A percentile compares a stretch with the other conserved stretches of the same genome.
Evolutionary conservation across 53 echinoderm and acorn worm genomes (phyloP).

Genomic region (Holothuria leucospilota): DNA sequence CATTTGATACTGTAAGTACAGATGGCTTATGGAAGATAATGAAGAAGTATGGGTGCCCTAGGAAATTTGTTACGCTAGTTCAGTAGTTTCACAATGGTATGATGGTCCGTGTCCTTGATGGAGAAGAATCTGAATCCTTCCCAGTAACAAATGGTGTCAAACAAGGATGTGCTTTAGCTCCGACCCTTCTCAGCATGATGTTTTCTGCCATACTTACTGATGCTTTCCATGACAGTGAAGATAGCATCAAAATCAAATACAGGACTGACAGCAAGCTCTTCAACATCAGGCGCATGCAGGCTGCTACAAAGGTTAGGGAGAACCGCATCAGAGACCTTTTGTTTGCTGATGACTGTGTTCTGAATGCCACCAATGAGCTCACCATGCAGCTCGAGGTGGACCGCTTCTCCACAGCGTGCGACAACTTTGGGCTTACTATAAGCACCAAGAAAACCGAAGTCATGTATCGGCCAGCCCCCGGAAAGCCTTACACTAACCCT

Average conservation of each 20-base stretch:
- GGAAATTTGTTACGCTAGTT: slow-evolving; percentile 41
- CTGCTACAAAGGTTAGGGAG: background rate
- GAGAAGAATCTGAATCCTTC: slow-evolving; percentile 36
- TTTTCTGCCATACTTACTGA: slow-evolving; percentile 22
- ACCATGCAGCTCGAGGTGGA: slow-evolving; percentile 11
- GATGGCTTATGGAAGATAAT: slow-evolving; percentile 64
- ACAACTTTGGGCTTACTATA: too few relatives aligned
- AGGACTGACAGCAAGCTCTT: slow-evolving; percentile 3
- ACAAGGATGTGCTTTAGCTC: slow-evolving; percentile 31
- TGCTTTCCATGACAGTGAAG: background rate
- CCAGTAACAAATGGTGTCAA: slow-evolving; percentile 51
- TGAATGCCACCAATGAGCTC: background rate
- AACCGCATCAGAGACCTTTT: background rate
- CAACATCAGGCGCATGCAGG: background rate
- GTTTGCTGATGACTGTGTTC: too few relatives aligned
- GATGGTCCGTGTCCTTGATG: slow-evolving; percentile 34
- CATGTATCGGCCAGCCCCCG: slow-evolving; percentile 2
- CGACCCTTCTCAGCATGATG: slow-evolving; percentile 39
- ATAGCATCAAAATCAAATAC: background rate
- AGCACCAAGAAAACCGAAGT: too few relatives aligned
- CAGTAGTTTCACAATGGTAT: slow-evolving; percentile 49
- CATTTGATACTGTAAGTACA: slow-evolving; percentile 48
- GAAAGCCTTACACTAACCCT: background rate
- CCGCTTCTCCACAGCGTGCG: slow-evolving; percentile 1
- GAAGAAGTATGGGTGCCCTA: slow-evolving; percentile 55